These are phyloP conservation scores for Eupithecia exiguata DNA, from an alignment of 2,888 invertebrate genomes.

Conservation along the genomic window DNA sequence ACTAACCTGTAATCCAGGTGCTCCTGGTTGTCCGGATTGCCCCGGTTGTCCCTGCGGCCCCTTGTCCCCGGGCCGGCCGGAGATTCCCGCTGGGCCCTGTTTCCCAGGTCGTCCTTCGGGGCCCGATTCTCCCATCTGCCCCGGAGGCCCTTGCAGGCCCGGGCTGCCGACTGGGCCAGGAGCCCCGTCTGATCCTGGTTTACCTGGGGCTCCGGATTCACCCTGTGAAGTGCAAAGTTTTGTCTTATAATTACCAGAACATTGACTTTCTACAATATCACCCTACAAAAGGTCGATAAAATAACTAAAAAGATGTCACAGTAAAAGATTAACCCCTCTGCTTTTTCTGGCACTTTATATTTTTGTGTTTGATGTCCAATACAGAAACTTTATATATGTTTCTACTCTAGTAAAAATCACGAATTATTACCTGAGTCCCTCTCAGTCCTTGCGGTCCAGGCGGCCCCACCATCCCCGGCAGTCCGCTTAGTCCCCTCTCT, in stretches of 20 bases:
- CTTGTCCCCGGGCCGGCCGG: conserved; percentile 90
- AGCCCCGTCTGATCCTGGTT: conserved; percentile 89
- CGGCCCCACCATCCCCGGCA: conserved; percentile 86
- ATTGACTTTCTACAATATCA: background rate
- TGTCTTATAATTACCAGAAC: background rate
- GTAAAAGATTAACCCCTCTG: too few species aligned
- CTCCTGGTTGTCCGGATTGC: conserved; percentile 85
- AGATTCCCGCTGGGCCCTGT: conserved; percentile 87
- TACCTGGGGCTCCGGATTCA: conserved; percentile 88
- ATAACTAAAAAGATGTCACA: too few species aligned
- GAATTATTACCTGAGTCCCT: conserved; percentile 82
- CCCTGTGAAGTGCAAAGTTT: conserved; percentile 75
- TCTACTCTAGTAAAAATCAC: background rate
- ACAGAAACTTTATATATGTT: too few species aligned
- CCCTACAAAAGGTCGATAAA: too few species aligned
- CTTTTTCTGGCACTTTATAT: too few species aligned
- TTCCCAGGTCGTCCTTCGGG: conserved; percentile 87
- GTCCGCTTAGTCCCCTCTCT: conserved; percentile 84
- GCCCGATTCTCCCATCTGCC: conserved; percentile 85
- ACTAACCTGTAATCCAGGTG: conserved; percentile 87
- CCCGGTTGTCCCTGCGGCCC: conserved; percentile 89
- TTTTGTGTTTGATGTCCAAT: too few species aligned
- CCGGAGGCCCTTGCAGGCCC: conserved; percentile 87
- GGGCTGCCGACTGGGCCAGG: conserved; percentile 86
- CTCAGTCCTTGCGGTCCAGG: conserved; percentile 86